Evolutionary conservation across 2,888 invertebrate genomes (phyloP).

Genomic region (Amphipoea lucens): DNA sequence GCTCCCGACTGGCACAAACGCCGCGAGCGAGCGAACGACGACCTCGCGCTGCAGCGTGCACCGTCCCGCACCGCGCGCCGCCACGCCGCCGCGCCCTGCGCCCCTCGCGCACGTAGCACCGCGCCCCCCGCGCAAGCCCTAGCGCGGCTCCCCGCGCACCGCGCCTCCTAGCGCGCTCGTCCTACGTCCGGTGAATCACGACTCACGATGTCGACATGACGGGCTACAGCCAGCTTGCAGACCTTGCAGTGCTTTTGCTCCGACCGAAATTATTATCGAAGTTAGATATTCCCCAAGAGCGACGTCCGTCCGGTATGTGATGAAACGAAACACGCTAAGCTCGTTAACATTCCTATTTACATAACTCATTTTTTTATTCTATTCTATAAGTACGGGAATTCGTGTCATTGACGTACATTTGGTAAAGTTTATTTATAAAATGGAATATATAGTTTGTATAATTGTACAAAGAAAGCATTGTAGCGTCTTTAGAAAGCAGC

Average conservation of each 20-base stretch:
- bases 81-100: slow-evolving; percentile 78
- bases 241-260: slow-evolving; percentile 61
- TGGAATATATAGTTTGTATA: slow-evolving; percentile 7
- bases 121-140: slow-evolving; percentile 70
- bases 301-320: slow-evolving; percentile 68
- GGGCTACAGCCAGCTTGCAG: slow-evolving; percentile 66
- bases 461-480: background rate
- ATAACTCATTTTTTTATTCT: slow-evolving; percentile 54
- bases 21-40: slow-evolving; percentile 88
- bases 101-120: slow-evolving; percentile 66
- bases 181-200: slow-evolving; percentile 84
- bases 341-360: slow-evolving; percentile 70
- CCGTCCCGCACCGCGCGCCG: slow-evolving; percentile 83
- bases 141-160: slow-evolving; percentile 67
- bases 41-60: slow-evolving; percentile 90
- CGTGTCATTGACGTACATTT: slow-evolving; percentile 55
- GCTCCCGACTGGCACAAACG: slow-evolving; percentile 88
- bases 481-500: slow-evolving; percentile 8
- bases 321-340: slow-evolving; percentile 66
- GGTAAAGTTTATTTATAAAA: slow-evolving; percentile 44
- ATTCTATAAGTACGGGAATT: slow-evolving; percentile 44
- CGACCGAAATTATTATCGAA: slow-evolving; percentile 67
- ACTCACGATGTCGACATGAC: slow-evolving; percentile 79
- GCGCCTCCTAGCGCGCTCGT: slow-evolving; percentile 74
- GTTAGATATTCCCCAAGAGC: slow-evolving; percentile 63